Evolutionary conservation across 2,797 vertebrate species (phyloP), one percentile per base, ranked within the genome.

Genomic region (Denticeps clupeoides): DNA sequence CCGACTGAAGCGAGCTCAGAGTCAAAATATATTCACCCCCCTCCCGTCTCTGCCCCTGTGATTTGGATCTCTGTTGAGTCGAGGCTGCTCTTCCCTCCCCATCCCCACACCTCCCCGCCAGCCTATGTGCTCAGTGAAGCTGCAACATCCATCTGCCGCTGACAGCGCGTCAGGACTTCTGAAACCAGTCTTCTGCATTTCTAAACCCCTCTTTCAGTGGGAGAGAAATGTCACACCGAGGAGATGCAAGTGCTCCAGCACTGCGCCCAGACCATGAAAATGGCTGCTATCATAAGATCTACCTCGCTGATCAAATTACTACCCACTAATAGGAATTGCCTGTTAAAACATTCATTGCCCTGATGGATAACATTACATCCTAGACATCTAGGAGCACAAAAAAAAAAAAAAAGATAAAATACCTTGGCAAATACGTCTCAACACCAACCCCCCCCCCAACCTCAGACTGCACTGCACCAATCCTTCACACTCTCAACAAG

Each of bases 41-140:
- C 21, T 38, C n/a, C n/a, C n/a, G n/a, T n/a, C n/a, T n/a, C 37
- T 22, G 38, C 37, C 51, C 55, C 46, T 63, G 52, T 63, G 55
- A 60, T 58, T 42, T 12, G 26, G 37, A 28, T 28, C 52, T 63
- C 33, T 21, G 61, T 45, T 60, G 53, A 51, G 35, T 58, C 63
- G 45, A 58, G 51, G 55, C 10, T 27, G 31, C 28, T 31, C 12
- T 28, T 11, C 18, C 18, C 4, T 63, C 55, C 40, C 18, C 37
- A 21, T 38, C 40, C 51, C 31, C 49, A 55, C 47, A 53, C 25
- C 50, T 15, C 16, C n/a, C n/a, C n/a, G 11, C 19, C 32, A 29
- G 52, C 50, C 55, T 54, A 51, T 41, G 44, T 58, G 57, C 57
- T 58, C 57, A 53, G 57, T 58, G 50, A 56, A 55, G 49, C 60